Evolutionary conservation across 23 tunicate species (phyloP).

Genomic region (Trididemnum miniatum): DNA sequence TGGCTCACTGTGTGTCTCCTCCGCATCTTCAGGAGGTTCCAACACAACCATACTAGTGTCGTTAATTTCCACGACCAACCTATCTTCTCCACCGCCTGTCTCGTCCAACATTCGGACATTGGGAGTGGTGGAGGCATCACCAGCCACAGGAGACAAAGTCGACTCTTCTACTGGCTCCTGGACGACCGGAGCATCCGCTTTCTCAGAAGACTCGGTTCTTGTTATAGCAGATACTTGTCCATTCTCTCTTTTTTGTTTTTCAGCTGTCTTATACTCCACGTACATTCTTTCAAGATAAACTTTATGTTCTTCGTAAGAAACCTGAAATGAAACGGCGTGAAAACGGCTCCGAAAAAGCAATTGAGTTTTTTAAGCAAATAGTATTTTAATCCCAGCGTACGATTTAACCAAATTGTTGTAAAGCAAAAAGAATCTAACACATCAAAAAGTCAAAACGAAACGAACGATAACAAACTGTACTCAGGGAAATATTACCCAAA

Average conservation of each 20-base stretch:
- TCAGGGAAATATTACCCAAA: no score
- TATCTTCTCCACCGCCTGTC: slow-evolving; percentile 10
- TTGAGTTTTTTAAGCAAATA: no score
- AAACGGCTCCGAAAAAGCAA: no score
- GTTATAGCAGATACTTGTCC: slow-evolving; percentile 65
- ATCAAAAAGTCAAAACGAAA: no score
- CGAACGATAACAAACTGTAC: no score
- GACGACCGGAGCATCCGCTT: not conserved
- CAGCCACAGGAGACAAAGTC: not conserved
- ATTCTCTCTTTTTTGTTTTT: slow-evolving; percentile 24
- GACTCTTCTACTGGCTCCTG: not conserved
- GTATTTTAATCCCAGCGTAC: no score
- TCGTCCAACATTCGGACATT: slow-evolving; percentile 23
- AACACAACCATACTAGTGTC: not conserved
- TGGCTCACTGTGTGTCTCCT: slow-evolving; percentile 17
- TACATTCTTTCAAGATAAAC: slow-evolving; percentile 70
- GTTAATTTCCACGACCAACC: not conserved
- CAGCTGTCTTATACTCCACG: slow-evolving; percentile 64
- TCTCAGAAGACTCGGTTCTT: slow-evolving; percentile 3
- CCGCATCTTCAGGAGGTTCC: not conserved
- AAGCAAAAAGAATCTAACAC: no score
- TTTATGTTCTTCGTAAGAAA: slow-evolving; percentile 61
- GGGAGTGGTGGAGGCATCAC: not conserved
- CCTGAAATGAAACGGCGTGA: no score
- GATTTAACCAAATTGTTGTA: no score